Percentiles rank a stretch among this genome's conserved stretches.
Conservation (phyloP, 2,888 invertebrate species). For the Busseola fusca region DNA sequence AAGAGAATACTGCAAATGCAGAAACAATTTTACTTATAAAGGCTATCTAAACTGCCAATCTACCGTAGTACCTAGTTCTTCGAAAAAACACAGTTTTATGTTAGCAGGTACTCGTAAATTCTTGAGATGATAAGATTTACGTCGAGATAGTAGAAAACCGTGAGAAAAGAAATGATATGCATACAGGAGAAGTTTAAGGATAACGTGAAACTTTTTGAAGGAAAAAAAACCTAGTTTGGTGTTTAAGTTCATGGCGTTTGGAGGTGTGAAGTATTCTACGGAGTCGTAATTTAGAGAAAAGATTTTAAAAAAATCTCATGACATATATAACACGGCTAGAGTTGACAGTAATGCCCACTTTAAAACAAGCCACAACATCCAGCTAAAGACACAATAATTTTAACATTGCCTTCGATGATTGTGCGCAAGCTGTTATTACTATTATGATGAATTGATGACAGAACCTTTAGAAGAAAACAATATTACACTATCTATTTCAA, state of each 20-base stretch:
- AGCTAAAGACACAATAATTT: neutral
- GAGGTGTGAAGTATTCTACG: constrained; percentile 1
- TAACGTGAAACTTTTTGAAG: constrained; percentile 15
- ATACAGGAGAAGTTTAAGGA: constrained; percentile 27
- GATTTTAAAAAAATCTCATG: neutral
- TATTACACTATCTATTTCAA: neutral
- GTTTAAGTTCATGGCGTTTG: neutral
- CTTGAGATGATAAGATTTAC: constrained; percentile 44
- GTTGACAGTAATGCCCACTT: neutral
- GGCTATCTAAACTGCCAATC: constrained; percentile 49
- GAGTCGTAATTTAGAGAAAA: neutral
- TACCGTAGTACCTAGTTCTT: constrained; percentile 41
- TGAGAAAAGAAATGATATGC: constrained; percentile 45
- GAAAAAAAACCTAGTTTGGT: constrained; percentile 12
- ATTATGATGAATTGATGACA: no score
- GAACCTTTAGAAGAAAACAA: neutral
- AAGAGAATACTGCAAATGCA: constrained; percentile 40
- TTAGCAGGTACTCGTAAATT: constrained; percentile 34
- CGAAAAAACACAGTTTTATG: constrained; percentile 40
- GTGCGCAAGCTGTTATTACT: neutral
- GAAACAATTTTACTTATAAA: constrained; percentile 46
- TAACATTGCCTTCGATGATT: neutral
- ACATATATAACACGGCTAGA: neutral
- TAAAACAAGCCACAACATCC: neutral
- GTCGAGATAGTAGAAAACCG: constrained; percentile 31